phyloP scores from a whole-genome alignment of 2,113 vertebrate species.

The Phylloscopus whistleri region DNA sequence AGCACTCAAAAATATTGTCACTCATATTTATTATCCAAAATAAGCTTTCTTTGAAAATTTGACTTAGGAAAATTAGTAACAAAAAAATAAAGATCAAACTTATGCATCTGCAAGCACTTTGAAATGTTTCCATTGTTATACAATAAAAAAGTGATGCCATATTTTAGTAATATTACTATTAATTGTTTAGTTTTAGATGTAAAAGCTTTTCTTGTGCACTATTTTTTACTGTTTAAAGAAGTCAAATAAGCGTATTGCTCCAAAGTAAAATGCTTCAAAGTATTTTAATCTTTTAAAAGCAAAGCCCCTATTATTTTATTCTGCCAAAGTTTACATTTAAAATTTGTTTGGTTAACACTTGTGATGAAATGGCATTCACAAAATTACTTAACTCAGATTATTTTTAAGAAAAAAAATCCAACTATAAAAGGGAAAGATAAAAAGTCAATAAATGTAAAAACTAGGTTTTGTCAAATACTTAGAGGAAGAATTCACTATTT shows the following conservation, averaged over 20 bases:
- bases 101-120: not conserved
- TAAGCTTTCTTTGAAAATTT: not conserved
- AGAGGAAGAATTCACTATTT: not conserved
- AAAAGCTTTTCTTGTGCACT: not conserved
- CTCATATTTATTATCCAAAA: not conserved
- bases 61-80: not conserved
- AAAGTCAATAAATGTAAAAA: not conserved
- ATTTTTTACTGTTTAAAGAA: not conserved
- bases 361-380: not conserved
- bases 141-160: not conserved
- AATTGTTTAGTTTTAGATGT: not conserved
- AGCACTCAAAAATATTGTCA: not conserved
- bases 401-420: not conserved
- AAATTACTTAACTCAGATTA: not conserved
- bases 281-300: not conserved
- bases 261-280: not conserved
- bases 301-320: not conserved
- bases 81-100: not conserved
- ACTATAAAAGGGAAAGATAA: not conserved
- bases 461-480: not conserved
- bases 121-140: not conserved
- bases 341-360: not conserved
- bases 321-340: not conserved
- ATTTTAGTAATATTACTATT: not conserved
- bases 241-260: not conserved